These are phyloP conservation scores for Lasioglossum oenotherae DNA, from an alignment of 2,888 invertebrate genomes.

Conservation along the genomic window DNA sequence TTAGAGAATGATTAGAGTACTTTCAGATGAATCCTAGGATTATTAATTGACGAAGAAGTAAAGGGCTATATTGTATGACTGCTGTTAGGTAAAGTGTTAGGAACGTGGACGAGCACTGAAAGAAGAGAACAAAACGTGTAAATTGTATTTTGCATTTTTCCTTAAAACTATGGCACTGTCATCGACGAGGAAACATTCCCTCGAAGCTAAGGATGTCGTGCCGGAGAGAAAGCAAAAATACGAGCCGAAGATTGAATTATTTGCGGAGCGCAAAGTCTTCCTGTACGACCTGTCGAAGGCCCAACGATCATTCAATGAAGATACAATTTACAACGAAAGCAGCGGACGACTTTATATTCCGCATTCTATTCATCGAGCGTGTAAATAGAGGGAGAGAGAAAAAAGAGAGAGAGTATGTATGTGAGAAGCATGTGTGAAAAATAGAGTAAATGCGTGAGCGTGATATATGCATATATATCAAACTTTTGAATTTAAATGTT, in stretches of 20 bases:
- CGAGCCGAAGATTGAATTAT: constrained; percentile 64
- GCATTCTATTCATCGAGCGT: constrained; percentile 76
- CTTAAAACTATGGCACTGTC: constrained; percentile 26
- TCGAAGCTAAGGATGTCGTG: constrained; percentile 11
- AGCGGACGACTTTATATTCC: constrained; percentile 73
- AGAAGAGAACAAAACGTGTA: background rate
- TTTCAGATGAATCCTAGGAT: background rate
- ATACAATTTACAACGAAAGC: constrained; percentile 74
- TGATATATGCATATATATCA: constrained; percentile 65
- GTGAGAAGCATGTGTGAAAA: constrained; percentile 59
- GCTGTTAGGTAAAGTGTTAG: background rate
- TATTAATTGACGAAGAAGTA: background rate
- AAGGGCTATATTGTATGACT: background rate
- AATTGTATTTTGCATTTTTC: constrained; percentile 11
- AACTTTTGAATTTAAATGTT: constrained; percentile 79
- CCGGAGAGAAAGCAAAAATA: constrained; percentile 25
- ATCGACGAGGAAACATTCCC: background rate
- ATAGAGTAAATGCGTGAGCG: constrained; percentile 73
- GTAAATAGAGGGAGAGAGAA: constrained; percentile 67
- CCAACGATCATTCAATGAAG: constrained; percentile 46
- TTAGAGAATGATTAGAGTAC: background rate
- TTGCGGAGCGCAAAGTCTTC: constrained; percentile 71
- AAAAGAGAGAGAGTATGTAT: constrained; percentile 55
- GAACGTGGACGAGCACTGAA: background rate
- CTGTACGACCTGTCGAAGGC: constrained; percentile 27